Evolutionary conservation across 2,113 vertebrate species (phyloP).

Genomic region (Hepsetus odoe): DNA sequence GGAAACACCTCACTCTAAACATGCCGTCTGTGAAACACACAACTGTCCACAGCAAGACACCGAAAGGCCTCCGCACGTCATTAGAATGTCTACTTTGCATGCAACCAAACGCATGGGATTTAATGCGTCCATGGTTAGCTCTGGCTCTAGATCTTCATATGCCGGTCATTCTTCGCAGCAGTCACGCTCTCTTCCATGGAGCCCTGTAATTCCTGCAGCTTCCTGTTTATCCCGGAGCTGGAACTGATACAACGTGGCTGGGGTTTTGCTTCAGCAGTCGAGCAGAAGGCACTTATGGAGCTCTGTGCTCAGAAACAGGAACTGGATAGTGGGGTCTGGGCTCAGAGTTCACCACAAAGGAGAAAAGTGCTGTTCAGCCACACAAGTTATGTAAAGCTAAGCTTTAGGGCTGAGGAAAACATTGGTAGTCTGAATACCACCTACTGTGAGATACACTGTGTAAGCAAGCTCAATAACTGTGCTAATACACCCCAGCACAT

Average conservation of each 20-base stretch:
- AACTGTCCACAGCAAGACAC: background rate
- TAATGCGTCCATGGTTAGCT: constrained; percentile 15
- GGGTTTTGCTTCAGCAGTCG: constrained; percentile 4
- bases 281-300: background rate
- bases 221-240: constrained; percentile 55
- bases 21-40: background rate
- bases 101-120: background rate
- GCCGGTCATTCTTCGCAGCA: constrained; percentile 39
- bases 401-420: background rate
- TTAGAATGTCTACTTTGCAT: background rate
- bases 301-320: background rate
- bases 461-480: constrained; percentile 7
- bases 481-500: background rate
- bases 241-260: constrained; percentile 33
- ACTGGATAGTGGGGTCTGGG: background rate
- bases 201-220: constrained; percentile 44
- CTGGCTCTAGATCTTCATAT: background rate
- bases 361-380: background rate
- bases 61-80: background rate
- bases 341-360: background rate
- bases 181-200: constrained; percentile 20
- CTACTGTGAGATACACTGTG: background rate
- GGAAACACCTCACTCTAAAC: background rate
- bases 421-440: constrained; percentile 1
- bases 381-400: background rate